A percentile compares a stretch with the other conserved stretches of the same genome.
phyloP scores from a whole-genome alignment of 2,888 invertebrate species.

The Morinoia aosen region DNA sequence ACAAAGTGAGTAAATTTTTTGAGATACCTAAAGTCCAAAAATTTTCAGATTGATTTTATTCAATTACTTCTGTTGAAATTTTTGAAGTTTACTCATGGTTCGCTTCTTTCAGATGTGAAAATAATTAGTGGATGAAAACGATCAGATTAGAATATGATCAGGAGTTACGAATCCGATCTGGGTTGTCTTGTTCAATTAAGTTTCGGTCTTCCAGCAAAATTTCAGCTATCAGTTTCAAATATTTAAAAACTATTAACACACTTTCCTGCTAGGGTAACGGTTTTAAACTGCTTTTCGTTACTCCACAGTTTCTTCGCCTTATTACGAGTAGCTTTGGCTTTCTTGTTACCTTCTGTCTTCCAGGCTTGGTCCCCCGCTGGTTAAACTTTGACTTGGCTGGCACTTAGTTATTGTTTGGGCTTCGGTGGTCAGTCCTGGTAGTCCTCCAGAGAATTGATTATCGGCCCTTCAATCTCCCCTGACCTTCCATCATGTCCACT shows the following conservation, averaged over 20 bases:
- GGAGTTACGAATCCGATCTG: neutral
- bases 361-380: neutral
- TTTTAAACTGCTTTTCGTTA: neutral
- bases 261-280: neutral
- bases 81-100: too few relatives aligned
- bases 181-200: neutral
- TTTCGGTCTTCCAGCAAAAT: neutral
- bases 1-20: too few relatives aligned
- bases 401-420: constrained; percentile 28
- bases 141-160: too few relatives aligned
- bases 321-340: neutral
- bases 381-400: neutral
- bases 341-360: neutral
- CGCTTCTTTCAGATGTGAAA: too few relatives aligned
- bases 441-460: constrained; percentile 21
- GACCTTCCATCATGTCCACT: constrained; percentile 51
- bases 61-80: too few relatives aligned
- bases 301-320: neutral
- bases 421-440: constrained; percentile 11
- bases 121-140: too few relatives aligned
- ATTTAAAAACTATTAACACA: neutral
- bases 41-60: too few relatives aligned
- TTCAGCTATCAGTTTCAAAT: neutral
- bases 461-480: constrained; percentile 19
- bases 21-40: too few relatives aligned